Evolutionary conservation across 2,113 vertebrate genomes (phyloP).

Genomic region (Gasterosteus nipponicus): DNA sequence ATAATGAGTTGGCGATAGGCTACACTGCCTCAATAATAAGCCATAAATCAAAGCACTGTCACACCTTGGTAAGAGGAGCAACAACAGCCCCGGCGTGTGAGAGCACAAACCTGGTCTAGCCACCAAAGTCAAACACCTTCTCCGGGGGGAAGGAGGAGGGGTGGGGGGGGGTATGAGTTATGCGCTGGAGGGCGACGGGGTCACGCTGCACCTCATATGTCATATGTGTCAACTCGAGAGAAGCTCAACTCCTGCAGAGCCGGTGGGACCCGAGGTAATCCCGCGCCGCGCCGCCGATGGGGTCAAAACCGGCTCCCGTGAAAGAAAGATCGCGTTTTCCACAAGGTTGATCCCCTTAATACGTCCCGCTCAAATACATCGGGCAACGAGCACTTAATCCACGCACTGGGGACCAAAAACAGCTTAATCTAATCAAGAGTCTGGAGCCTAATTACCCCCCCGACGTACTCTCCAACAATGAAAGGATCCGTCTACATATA

Average conservation of each 20-base stretch:
- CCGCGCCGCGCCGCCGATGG: conserved; percentile 67
- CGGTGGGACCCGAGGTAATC: conserved; percentile 72
- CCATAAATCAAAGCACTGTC: conserved; percentile 82
- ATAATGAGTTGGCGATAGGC: conserved; percentile 82
- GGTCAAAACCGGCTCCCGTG: conserved; percentile 70
- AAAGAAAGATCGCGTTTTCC: conserved; percentile 76
- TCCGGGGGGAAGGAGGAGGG: conserved; percentile 31
- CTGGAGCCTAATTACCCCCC: conserved; percentile 79
- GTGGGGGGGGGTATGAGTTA: conserved; percentile 67
- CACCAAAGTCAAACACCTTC: conserved; percentile 74
- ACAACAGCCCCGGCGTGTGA: conserved; percentile 62
- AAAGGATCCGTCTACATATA: conserved; percentile 75
- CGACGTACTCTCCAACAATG: conserved; percentile 75
- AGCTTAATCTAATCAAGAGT: conserved; percentile 81
- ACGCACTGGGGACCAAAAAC: conserved; percentile 70
- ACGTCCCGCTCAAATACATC: conserved; percentile 68
- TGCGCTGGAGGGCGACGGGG: conserved; percentile 61
- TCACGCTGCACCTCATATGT: conserved; percentile 76
- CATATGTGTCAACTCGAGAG: conserved; percentile 74
- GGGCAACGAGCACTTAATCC: conserved; percentile 76
- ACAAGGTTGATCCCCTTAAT: conserved; percentile 77
- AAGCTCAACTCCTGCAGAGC: conserved; percentile 70
- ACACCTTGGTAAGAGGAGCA: conserved; percentile 73
- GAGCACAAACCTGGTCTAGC: conserved; percentile 60
- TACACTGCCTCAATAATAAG: conserved; percentile 82